Base-by-base conservation (phyloP, 2,888 invertebrate genomes). In the Drosophila pseudotalamancana region DNA sequence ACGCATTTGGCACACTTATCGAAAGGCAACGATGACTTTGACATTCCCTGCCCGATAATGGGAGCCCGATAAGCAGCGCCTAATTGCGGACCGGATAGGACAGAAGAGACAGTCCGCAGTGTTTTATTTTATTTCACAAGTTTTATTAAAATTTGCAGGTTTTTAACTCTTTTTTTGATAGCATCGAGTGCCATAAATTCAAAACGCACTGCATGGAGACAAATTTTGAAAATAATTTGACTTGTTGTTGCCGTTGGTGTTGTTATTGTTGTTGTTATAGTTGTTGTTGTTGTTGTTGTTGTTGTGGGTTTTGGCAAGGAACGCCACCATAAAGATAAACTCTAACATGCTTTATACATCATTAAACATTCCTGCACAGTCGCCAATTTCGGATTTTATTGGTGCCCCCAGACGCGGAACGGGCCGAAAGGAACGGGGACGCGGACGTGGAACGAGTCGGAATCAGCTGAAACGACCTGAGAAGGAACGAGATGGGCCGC, bases 331-430 rank as follows among this genome's bases (percentile, higher is more conserved):
- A 87, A 87, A 87, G 87, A 87, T 87, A 87, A 87, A 87, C 87
- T 87, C 89, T 89, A 87, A 87, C 87, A 87, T 87, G 89, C 82
- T 88, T 88, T 87, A 85, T 87, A 88, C 89, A 87, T 88, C 86
- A 88, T 87, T 88, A 88, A 87, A 88, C 88, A 85, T 88, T 87
- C 89, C 89, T 88, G 77, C 87, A 84, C 88, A 88, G 88, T 69
- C 88, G 81, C 76, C 60, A 49, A 48, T 35, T 59, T 56, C 37
- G 23, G 57, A 64, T 70, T 73, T 76, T 73, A 66, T 72, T 75
- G 65, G 71, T 18, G 53, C 62, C 51, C 51, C 57, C 64, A 63
- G 45, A 53, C 53, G 21, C 54, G 40, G 25, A 31, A 14, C 31
- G 16, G 21, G 43, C 35, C 32, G 25, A 29, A 63, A 46, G 12